Percentiles rank a stretch among this genome's conserved stretches.
Conservation (phyloP, 2,888 invertebrate species). For the Pammene aurita region DNA sequence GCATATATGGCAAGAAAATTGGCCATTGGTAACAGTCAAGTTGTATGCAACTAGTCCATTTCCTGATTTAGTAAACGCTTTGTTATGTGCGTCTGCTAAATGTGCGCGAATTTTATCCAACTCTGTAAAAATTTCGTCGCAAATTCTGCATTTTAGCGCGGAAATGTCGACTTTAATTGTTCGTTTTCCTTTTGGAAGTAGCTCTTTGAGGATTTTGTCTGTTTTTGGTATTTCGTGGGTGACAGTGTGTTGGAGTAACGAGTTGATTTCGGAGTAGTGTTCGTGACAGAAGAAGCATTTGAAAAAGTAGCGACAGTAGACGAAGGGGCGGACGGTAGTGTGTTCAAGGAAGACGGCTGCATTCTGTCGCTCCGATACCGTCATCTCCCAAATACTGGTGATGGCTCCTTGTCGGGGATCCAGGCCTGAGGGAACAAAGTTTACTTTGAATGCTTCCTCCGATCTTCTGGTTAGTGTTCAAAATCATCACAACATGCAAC, state of each 20-base stretch:
- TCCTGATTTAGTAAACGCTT: conserved; percentile 62
- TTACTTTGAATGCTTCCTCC: conserved; percentile 28
- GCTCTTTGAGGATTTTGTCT: conserved; percentile 56
- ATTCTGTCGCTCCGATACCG: conserved; percentile 67
- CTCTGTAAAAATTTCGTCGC: conserved; percentile 50
- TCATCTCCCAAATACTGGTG: conserved; percentile 71
- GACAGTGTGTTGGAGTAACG: conserved; percentile 57
- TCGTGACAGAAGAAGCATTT: conserved; percentile 70
- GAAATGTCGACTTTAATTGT: conserved; percentile 72
- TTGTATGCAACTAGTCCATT: conserved; percentile 66
- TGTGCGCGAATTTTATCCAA: conserved; percentile 60
- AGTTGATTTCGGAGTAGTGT: conserved; percentile 60
- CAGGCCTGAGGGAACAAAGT: conserved; percentile 59
- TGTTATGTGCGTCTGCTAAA: conserved; percentile 55
- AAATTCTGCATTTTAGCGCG: conserved; percentile 63
- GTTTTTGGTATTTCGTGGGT: conserved; percentile 59
- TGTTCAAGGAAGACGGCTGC: conserved; percentile 62
- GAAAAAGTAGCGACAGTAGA: conserved; percentile 68
- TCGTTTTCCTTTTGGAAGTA: conserved; percentile 65
- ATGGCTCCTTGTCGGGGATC: conserved; percentile 54
- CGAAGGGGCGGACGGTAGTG: conserved; percentile 64
- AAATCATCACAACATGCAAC: conserved; percentile 37
- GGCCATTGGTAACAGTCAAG: conserved; percentile 57
- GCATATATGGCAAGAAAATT: conserved; percentile 66
- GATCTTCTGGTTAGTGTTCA: conserved; percentile 16